phyloP scores from a whole-genome alignment of 1,140 invertebrate species.

The Drosophila nikananu region DNA sequence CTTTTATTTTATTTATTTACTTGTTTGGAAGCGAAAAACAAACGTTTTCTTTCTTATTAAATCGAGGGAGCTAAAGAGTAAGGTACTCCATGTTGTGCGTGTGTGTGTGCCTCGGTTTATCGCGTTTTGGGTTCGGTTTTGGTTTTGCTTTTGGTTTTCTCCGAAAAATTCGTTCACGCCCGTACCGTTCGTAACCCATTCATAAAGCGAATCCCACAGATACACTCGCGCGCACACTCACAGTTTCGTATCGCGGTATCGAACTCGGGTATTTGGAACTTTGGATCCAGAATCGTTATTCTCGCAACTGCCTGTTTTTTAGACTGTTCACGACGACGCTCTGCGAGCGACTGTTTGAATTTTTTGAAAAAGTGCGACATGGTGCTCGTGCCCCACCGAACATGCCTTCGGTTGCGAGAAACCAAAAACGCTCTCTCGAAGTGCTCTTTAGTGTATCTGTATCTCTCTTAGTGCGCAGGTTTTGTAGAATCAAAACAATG shows the following conservation, averaged over 20 bases:
- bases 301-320: constrained; percentile 10
- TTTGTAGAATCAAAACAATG: constrained; percentile 17
- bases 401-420: constrained; percentile 3
- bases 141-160: constrained; percentile 41
- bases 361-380: constrained; percentile 11
- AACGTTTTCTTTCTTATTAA: constrained; percentile 80
- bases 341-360: constrained; percentile 17
- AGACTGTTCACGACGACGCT: constrained; percentile 17
- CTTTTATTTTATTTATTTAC: constrained; percentile 46
- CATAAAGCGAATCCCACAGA: constrained; percentile 65
- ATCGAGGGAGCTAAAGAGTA: constrained; percentile 22
- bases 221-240: constrained; percentile 40
- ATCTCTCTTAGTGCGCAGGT: neutral
- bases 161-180: constrained; percentile 72
- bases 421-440: neutral
- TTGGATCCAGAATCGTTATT: constrained; percentile 10
- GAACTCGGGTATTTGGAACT: constrained; percentile 4
- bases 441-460: constrained; percentile 1
- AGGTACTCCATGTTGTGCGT: neutral
- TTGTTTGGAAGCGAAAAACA: constrained; percentile 59
- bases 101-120: constrained; percentile 61
- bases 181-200: constrained; percentile 62
- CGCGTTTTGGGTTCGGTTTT: constrained; percentile 23
- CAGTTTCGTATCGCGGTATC: constrained; percentile 37
- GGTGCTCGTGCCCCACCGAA: constrained; percentile 3